phyloP scores from a whole-genome alignment of 2,113 vertebrate species.

The Stomatorhinus ivindoensis region DNA sequence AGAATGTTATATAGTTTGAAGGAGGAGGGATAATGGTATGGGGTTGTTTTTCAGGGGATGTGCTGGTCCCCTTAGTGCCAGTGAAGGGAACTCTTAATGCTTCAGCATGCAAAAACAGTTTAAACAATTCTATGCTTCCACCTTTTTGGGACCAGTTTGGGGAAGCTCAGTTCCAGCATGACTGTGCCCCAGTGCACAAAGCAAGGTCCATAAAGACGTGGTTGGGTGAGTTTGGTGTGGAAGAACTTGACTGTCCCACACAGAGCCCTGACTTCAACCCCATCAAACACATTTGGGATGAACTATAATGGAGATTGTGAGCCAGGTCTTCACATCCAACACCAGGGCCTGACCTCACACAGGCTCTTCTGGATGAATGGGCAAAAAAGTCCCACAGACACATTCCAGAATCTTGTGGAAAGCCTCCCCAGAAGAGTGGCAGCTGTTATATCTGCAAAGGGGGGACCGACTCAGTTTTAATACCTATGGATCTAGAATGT shows the following conservation, averaged over 20 bases:
- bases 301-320: background rate
- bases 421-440: background rate
- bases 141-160: background rate
- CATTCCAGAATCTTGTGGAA: background rate
- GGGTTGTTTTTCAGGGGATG: background rate
- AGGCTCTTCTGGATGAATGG: background rate
- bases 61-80: background rate
- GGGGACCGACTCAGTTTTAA: background rate
- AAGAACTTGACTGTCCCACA: background rate
- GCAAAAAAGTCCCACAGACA: background rate
- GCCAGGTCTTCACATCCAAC: background rate
- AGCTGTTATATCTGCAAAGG: background rate
- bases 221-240: background rate
- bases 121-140: background rate
- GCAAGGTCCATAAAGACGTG: background rate
- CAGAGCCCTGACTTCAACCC: background rate
- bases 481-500: background rate
- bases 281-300: background rate
- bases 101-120: background rate
- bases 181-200: background rate
- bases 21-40: background rate
- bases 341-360: background rate
- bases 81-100: background rate
- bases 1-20: background rate
- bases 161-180: background rate